Conservation (phyloP, 2,113 vertebrate genomes). For the Falco punctatus region DNA sequence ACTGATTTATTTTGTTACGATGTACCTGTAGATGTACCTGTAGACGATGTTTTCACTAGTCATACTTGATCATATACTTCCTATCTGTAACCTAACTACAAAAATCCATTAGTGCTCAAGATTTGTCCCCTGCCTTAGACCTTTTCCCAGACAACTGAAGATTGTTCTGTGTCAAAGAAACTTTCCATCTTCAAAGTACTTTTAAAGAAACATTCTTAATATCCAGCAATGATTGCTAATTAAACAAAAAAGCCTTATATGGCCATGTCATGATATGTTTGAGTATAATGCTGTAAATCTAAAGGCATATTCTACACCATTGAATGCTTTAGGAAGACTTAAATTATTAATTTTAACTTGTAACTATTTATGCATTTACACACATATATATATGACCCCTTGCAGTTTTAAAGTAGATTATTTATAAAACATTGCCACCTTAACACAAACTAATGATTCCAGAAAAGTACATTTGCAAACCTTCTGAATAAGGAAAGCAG, state of each 20-base stretch:
- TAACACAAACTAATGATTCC: conserved; percentile 59
- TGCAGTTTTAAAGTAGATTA: conserved; percentile 46
- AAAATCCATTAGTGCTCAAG: not conserved
- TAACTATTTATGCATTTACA: not conserved
- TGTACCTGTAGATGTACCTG: not conserved
- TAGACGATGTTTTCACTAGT: not conserved
- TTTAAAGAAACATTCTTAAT: not conserved
- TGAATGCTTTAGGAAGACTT: not conserved
- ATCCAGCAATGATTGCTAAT: not conserved
- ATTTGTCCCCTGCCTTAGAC: not conserved
- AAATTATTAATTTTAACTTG: conserved; percentile 61
- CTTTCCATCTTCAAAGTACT: not conserved
- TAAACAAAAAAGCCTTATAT: not conserved
- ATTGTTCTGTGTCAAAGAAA: not conserved
- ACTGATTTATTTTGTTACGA: not conserved
- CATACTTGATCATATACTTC: not conserved
- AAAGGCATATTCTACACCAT: not conserved
- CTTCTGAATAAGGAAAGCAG: conserved; percentile 62
- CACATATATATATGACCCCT: not conserved
- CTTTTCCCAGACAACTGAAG: not conserved
- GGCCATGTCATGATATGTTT: not conserved
- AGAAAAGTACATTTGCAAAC: conserved; percentile 53
- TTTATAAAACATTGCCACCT: conserved; percentile 51
- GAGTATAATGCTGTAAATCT: not conserved
- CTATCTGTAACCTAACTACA: not conserved